Conservation (phyloP, 2,888 invertebrate genomes). For the Euproctis similis region DNA sequence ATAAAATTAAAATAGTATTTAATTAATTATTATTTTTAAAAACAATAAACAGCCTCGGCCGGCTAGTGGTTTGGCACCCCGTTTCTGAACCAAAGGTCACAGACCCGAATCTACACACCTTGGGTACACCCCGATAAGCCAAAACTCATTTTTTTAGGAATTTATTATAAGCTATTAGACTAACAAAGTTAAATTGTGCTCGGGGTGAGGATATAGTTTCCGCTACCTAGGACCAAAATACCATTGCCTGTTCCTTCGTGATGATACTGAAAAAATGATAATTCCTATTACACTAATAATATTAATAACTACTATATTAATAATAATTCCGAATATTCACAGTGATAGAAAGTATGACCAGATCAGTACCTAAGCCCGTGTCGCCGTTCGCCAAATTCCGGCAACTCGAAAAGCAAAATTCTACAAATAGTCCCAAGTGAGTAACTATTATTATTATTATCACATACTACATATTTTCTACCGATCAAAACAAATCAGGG, state of each 20-base stretch:
- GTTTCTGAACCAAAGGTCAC: neutral
- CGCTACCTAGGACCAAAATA: no score
- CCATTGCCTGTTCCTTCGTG: no score
- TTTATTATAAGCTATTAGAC: neutral
- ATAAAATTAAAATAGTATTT: neutral
- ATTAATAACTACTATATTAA: neutral
- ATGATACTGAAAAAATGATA: no score
- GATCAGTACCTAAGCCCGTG: constrained; percentile 79
- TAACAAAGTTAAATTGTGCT: no score
- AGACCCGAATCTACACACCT: neutral
- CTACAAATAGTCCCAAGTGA: constrained; percentile 87
- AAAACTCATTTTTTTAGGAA: neutral
- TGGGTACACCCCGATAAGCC: neutral
- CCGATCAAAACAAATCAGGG: constrained; percentile 10
- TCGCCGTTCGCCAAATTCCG: constrained; percentile 94
- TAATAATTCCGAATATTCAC: constrained; percentile 16
- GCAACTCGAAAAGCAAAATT: constrained; percentile 92
- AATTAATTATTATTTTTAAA: neutral
- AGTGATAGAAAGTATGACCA: constrained; percentile 74
- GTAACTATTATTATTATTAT: constrained; percentile 22
- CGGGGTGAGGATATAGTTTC: no score
- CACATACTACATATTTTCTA: constrained; percentile 2
- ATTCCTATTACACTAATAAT: no score
- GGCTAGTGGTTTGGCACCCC: neutral
- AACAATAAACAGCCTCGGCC: neutral